Evolutionary conservation across 2,797 vertebrate genomes (phyloP).

Genomic region (Halcyon badia): DNA sequence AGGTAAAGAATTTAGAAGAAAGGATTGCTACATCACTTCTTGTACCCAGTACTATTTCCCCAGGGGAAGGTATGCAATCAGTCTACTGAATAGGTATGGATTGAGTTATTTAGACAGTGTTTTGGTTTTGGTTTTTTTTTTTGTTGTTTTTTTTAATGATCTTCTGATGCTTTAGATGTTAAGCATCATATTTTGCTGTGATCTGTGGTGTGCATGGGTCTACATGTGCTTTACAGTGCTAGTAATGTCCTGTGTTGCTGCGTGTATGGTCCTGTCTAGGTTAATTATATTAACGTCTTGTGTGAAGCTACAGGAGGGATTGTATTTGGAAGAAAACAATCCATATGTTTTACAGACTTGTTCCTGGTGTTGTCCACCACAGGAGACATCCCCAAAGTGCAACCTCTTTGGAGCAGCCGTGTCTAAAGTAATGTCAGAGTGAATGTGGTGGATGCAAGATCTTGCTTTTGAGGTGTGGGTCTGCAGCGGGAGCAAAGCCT

Average conservation of each 20-base stretch:
- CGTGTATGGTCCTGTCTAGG: not conserved
- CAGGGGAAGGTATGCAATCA: not conserved
- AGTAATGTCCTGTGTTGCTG: not conserved
- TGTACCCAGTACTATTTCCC: not conserved
- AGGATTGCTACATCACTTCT: not conserved
- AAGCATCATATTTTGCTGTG: not conserved
- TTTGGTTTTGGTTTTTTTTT: not conserved
- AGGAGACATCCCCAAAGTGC: not conserved
- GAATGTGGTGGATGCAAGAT: not conserved
- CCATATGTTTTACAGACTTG: not conserved
- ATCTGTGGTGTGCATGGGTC: not conserved
- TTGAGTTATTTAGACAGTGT: not conserved
- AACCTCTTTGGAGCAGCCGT: not conserved
- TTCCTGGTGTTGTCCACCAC: not conserved
- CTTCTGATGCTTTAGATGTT: not conserved
- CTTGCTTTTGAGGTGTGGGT: not conserved
- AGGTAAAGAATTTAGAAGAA: not conserved
- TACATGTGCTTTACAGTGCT: not conserved
- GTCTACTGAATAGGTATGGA: not conserved
- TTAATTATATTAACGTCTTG: not conserved
- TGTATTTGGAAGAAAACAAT: not conserved
- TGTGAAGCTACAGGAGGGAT: not conserved
- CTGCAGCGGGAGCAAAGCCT: fast-evolving
- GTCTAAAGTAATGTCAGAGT: not conserved
- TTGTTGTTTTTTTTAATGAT: no score